Evolutionary conservation across 1,140 invertebrate species (phyloP).

Genomic region (Tribolium castaneum): DNA sequence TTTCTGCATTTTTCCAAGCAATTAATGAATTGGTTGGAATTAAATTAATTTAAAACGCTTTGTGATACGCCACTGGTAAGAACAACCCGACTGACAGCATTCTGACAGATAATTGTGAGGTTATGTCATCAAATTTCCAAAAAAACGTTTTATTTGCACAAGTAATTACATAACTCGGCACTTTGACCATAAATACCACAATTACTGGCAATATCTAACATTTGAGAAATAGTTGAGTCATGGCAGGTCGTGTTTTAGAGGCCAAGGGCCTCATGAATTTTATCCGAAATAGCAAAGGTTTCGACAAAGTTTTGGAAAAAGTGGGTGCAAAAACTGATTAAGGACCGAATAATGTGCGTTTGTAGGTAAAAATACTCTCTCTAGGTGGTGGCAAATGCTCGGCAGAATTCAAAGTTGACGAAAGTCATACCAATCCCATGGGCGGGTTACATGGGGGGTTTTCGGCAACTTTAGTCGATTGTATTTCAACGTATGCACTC

Average conservation of each 20-base stretch:
- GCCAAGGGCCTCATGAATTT: background rate
- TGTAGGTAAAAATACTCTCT: background rate
- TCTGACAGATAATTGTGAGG: background rate
- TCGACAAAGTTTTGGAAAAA: background rate
- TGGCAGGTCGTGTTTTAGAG: background rate
- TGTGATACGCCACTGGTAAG: background rate
- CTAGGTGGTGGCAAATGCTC: constrained; percentile 71
- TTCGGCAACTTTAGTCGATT: constrained; percentile 84
- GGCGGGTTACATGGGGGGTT: constrained; percentile 88
- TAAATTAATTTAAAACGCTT: no score
- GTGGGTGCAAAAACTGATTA: background rate
- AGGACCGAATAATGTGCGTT: background rate
- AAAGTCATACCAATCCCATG: constrained; percentile 80
- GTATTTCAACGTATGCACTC: constrained; percentile 83
- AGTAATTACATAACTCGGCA: background rate
- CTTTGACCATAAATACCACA: background rate
- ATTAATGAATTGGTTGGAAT: no score
- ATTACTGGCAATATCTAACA: background rate
- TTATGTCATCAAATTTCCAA: background rate
- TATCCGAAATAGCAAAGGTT: background rate
- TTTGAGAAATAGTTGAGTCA: background rate
- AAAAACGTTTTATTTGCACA: background rate
- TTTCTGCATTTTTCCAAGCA: no score
- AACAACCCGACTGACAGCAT: background rate
- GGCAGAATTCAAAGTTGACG: constrained; percentile 80